Base-by-base conservation (phyloP, 2,797 vertebrate species). In the Buceros bicornis region DNA sequence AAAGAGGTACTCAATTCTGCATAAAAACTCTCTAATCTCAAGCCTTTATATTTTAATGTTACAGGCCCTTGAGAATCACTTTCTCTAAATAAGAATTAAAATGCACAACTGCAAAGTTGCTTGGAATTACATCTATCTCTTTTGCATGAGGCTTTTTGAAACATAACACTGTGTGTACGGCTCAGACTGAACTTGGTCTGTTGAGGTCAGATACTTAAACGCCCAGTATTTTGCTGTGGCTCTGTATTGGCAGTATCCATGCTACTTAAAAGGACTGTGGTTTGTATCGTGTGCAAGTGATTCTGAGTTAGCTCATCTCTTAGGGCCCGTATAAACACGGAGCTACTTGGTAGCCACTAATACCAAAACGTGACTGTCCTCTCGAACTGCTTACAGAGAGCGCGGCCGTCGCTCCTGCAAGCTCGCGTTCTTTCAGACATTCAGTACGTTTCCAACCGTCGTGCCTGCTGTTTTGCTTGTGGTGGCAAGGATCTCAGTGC, bases 11-110 rank as follows among this genome's bases (percentile, higher is more conserved):
- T 57, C 43, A 61, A 84, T 78, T 72, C 26, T 89, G 35, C 60
- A 51, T 74, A 50, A 83, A 90, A 71, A 17, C 18, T 81, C 26
- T 89, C 70, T 90, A 71, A 87, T 94, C 50, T 92, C 65, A 65
- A 65, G 28, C 66, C 42, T 61, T 96, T 90, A 83, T 65, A 54
- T 54, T 82, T 69, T 87, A 94, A 65, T 54, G 72, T 54, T 93
- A 51, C 62, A 89, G 69, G 31, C 29, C 50, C 42, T 87, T 82
- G 54, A 89, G 77, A 93, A 82, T 92, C 62, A 25, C 18, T 70
- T 26, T 42, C 65, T 78, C 73, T 91, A 85, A 91, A 51, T 80
- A 91, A 91, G 85, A 91, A 73, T 77, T 85, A 82, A 92, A 89
- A 93, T 43, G 29, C 70, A 53, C 51, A 56, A 8, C 76, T 79